A percentile compares a stretch with the other conserved stretches of the same genome.
Evolutionary conservation across 2,888 invertebrate genomes (phyloP).

Genomic region (Hedya salicella): DNA sequence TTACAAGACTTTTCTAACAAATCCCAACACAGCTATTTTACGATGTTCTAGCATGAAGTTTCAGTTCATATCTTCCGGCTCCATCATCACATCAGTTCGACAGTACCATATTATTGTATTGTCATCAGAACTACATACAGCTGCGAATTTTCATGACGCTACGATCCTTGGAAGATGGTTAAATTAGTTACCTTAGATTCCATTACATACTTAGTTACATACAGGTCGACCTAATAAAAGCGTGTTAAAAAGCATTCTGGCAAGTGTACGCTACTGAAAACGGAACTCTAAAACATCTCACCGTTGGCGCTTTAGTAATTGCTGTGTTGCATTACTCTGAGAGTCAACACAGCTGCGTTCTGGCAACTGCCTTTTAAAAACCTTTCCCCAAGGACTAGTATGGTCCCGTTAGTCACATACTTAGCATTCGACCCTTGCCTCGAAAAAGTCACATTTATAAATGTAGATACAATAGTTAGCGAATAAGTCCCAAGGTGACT

Average conservation of each 20-base stretch:
- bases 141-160: too few relatives aligned
- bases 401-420: background rate
- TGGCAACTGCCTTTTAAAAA: conserved; percentile 7
- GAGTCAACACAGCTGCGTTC: conserved; percentile 15
- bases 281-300: conserved; percentile 6
- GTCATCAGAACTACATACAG: too few relatives aligned
- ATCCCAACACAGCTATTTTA: too few relatives aligned
- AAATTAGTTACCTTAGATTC: too few relatives aligned
- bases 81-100: too few relatives aligned
- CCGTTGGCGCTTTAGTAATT: background rate
- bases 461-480: background rate
- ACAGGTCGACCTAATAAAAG: too few relatives aligned
- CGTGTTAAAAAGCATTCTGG: background rate
- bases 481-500: background rate
- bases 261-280: background rate
- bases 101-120: too few relatives aligned
- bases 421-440: background rate
- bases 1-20: too few relatives aligned
- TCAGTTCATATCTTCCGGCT: too few relatives aligned
- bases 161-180: too few relatives aligned
- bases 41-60: too few relatives aligned
- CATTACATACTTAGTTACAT: too few relatives aligned
- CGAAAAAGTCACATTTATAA: background rate
- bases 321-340: conserved; percentile 12
- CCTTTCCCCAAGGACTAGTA: background rate